Conservation (phyloP, 2,797 vertebrate species). For the Serranus cabrilla region DNA sequence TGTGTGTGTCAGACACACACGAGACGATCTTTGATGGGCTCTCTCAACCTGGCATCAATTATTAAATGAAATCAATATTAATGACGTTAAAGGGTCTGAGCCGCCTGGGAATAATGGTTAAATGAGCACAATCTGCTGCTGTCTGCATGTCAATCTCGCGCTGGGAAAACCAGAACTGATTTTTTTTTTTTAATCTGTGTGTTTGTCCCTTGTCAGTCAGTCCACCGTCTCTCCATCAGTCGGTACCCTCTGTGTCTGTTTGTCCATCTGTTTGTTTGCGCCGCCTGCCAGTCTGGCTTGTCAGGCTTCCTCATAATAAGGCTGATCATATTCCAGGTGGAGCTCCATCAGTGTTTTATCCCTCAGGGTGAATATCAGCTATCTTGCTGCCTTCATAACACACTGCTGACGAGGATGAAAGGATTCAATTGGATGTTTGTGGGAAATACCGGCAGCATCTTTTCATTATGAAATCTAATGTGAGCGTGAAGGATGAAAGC, state of each 20-base stretch:
- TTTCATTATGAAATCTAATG: constrained; percentile 28
- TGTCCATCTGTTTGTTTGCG: constrained; percentile 40
- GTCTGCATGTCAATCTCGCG: constrained; percentile 38
- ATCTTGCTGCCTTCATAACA: constrained; percentile 21
- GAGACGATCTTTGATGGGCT: constrained; percentile 48
- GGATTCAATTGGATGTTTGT: background rate
- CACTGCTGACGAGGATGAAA: constrained; percentile 8
- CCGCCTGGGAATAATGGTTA: constrained; percentile 31
- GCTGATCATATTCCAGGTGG: constrained; percentile 54
- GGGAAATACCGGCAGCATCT: background rate
- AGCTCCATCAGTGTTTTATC: constrained; percentile 33
- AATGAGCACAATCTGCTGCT: constrained; percentile 54
- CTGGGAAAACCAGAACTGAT: background rate
- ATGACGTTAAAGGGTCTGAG: constrained; percentile 56
- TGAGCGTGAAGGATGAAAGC: constrained; percentile 15
- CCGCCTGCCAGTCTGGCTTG: constrained; percentile 33
- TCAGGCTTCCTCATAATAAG: constrained; percentile 40
- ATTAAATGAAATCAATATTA: constrained; percentile 74
- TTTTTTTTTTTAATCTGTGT: background rate
- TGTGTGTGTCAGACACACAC: constrained; percentile 24
- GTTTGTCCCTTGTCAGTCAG: constrained; percentile 10
- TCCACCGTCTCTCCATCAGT: constrained; percentile 15
- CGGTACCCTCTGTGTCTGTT: constrained; percentile 22
- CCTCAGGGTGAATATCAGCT: constrained; percentile 22
- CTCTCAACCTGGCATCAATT: constrained; percentile 65